Percentiles rank a stretch among this genome's conserved stretches.
phyloP scores from a whole-genome alignment of 37 sponge, comb jelly and placozoan genomes.

The Halisarca cf. caerulea region DNA sequence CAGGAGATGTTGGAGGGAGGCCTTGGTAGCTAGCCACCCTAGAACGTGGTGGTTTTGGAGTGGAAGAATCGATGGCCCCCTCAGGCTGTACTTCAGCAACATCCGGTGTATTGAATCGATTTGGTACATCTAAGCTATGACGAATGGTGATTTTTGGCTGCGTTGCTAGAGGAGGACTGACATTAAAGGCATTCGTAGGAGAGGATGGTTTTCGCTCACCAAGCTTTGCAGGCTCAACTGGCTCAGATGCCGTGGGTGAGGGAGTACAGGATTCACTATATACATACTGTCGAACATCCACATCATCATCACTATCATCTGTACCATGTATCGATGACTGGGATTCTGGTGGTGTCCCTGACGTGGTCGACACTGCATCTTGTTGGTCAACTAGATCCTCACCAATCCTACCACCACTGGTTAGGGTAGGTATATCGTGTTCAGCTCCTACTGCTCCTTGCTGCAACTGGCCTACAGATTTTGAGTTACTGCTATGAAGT shows the following conservation, averaged over 20 bases:
- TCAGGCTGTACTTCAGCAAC: background rate
- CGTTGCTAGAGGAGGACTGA: background rate
- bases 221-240: background rate
- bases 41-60: slow-evolving; percentile 47
- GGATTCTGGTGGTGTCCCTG: too few species aligned
- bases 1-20: slow-evolving; percentile 56
- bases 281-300: too few species aligned
- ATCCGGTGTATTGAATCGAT: background rate
- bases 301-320: too few species aligned
- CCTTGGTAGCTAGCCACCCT: background rate
- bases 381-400: too few species aligned
- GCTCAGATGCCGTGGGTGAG: background rate
- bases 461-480: too few species aligned
- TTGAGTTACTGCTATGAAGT: too few species aligned
- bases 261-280: background rate
- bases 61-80: slow-evolving; percentile 54
- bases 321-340: too few species aligned
- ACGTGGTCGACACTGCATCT: too few species aligned
- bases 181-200: background rate
- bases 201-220: too few species aligned
- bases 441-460: too few species aligned
- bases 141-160: background rate
- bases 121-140: background rate
- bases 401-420: too few species aligned
- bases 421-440: too few species aligned